Conservation (phyloP, 92 coral and sea anemone species). For the Siderastrea radians region DNA sequence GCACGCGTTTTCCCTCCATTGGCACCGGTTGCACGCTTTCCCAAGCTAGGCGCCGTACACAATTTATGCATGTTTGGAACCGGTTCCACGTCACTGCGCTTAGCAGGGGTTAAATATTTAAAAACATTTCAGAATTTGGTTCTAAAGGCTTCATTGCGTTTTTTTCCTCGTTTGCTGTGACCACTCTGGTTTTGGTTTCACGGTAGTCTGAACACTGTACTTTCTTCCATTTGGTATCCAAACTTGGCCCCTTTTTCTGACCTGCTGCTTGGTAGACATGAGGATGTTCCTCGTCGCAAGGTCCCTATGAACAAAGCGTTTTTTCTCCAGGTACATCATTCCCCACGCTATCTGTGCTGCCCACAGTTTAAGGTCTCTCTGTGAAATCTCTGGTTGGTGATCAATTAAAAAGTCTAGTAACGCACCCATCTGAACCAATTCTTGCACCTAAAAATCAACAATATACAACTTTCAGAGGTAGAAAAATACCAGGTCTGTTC, state of each 20-base stretch:
- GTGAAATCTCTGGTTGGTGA: slow-evolving; percentile 81
- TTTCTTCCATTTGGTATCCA: not conserved
- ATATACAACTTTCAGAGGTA: too few relatives aligned
- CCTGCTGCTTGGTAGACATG: slow-evolving; percentile 94
- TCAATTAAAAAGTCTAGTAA: slow-evolving; percentile 89
- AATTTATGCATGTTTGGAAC: too few relatives aligned
- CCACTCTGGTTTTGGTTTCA: too few relatives aligned
- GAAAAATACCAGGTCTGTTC: too few relatives aligned
- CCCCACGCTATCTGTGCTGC: slow-evolving; percentile 99
- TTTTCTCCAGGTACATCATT: slow-evolving; percentile 98
- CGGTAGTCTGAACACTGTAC: too few relatives aligned
- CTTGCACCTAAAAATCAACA: slow-evolving; percentile 81
- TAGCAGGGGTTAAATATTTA: too few relatives aligned
- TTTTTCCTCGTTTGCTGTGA: too few relatives aligned
- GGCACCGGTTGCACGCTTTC: not conserved
- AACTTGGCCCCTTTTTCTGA: slow-evolving; percentile 11
- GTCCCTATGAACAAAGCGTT: slow-evolving; percentile 98
- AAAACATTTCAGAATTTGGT: too few relatives aligned
- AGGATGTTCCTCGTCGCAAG: slow-evolving; percentile 98
- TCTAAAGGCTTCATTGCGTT: too few relatives aligned
- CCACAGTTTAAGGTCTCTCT: slow-evolving; percentile 94
- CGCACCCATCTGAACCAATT: slow-evolving; percentile 97
- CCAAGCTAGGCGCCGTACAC: too few relatives aligned
- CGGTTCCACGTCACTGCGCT: too few relatives aligned
- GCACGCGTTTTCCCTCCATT: not conserved